Base-by-base conservation (phyloP, 2,888 invertebrate species). In the Beris morrisii region DNA sequence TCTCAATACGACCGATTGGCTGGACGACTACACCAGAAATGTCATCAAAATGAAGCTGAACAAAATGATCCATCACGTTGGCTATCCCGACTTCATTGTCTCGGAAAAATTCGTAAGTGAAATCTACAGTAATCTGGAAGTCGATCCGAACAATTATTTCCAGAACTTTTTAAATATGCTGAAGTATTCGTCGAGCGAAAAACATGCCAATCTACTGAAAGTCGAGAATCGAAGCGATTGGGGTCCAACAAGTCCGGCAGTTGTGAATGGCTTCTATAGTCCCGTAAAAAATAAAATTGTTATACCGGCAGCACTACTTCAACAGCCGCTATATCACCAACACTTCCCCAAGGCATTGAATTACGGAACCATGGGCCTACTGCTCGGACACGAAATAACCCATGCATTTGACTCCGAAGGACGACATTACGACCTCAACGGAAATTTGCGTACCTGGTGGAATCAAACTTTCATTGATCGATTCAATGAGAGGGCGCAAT, bases 201-300 rank as follows among this genome's bases (percentile, higher is more conserved):
- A 90, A 74, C 89, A 89, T 73, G 83, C 13, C 72, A 84, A 87
- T 56, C 82, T 90, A 11, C 87, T 87, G 0, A 4, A 84, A 85
- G 66, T 83, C 84, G 4, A 90, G 90, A 1, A 88, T 90, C 77
- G 88, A 89, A 75, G 87, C 88, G 0, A 76, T 87, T 76, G 86
- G 4, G 90, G 90, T 90, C 87, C 88, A 73, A 88, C 89, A 0
- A 86, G 89, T 0, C 92, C 93, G 0, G 92, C 92, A 0, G 87
- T 93, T 1, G 93, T 94, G 4, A 95, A 95, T 75, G 95, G 95
- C 0, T 95, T 93, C 78, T 95, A 95, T 81, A 92, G 90, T 74
- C 86, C 94, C 32, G 91, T 92, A 74, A 93, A 92, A 77, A 95
- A 95, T 80, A 92, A 93, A 80, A 94, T 95, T 66, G 89, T 92